These are phyloP conservation scores for Prorops nasuta DNA, from an alignment of 1,140 invertebrate species.

Conservation along the genomic window DNA sequence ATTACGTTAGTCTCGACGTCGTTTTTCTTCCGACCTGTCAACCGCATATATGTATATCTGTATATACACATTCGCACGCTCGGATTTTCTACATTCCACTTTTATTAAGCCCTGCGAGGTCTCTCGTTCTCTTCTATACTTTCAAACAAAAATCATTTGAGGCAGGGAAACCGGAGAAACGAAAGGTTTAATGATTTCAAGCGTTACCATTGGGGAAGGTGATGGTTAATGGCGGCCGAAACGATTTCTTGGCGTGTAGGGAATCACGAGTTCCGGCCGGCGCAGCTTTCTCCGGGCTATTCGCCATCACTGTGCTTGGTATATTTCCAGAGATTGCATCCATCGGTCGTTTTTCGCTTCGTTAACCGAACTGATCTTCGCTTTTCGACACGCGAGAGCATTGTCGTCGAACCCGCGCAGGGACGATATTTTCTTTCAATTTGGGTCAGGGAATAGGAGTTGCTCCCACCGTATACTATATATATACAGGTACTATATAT, in stretches of 20 bases:
- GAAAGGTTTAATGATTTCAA: neutral
- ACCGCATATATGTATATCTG: no score
- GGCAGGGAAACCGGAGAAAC: no score
- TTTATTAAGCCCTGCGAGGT: no score
- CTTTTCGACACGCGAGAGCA: neutral
- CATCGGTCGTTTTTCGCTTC: neutral
- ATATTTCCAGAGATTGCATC: neutral
- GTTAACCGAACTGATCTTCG: no score
- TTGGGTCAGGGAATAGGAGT: constrained; percentile 15
- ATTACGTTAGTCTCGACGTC: no score
- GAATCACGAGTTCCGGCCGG: neutral
- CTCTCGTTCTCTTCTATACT: no score
- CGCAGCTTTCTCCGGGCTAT: constrained; percentile 1
- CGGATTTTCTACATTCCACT: no score
- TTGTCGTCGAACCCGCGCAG: neutral
- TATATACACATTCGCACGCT: no score
- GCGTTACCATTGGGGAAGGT: constrained; percentile 1
- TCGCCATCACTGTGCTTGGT: neutral
- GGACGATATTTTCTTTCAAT: constrained; percentile 49
- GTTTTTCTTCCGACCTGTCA: no score
- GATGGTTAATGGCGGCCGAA: neutral
- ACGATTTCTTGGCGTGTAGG: constrained; percentile 3
- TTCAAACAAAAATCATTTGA: no score
- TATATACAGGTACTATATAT: no score
- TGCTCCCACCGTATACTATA: no score